Evolutionary conservation across 2,797 vertebrate species (phyloP), one percentile per base, ranked within the genome.

Genomic region (Meda fulgida): DNA sequence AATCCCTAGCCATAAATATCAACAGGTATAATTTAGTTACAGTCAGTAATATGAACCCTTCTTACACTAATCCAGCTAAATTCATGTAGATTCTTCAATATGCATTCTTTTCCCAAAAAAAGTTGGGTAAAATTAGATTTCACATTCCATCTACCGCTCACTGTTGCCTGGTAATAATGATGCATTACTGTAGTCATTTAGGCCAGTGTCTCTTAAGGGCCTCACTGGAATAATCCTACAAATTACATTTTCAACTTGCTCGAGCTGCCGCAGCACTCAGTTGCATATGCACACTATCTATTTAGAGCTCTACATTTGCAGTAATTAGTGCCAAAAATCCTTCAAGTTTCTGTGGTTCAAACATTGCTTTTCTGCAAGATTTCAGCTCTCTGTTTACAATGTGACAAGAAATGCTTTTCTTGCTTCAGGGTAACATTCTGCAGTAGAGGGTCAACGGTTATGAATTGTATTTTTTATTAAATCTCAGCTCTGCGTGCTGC

Each of bases 161-260:
- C 65, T 55, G 51, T 63, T n/a, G 83, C 51, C 63, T 84, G 83
- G 63, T 84, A 78, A 84, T 84, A 84, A 84, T 60, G 76, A 84
- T 78, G 51, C 38, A 84, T 84, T 84, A 79, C 53, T 63, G 14
- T 13, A 84, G 83, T 46, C 36, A 78, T 84, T 79, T 79, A 78
- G 40, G 75, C 26, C 51, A 79, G 36, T 60, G 51, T 78, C 75
- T 78, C 83, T 78, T 73, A 78, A 78, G 67, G 51, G 38, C 75
- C 38, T 70, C 66, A 21, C 38, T 71, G 83, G 63, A 71, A 71
- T 78, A 77, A 71, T 70, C 65, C 76, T n/a, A 43, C 65, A 84
- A 79, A 84, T 84, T 60, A 84, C 83, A 78, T 84, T 84, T 84
- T 63, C 75, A 60, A 26, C 38, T 43, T 46, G 63, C 65, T 70